A percentile compares a stretch with the other conserved stretches of the same genome.
Conservation (phyloP, 2,113 vertebrate species). For the Struthio camelus region DNA sequence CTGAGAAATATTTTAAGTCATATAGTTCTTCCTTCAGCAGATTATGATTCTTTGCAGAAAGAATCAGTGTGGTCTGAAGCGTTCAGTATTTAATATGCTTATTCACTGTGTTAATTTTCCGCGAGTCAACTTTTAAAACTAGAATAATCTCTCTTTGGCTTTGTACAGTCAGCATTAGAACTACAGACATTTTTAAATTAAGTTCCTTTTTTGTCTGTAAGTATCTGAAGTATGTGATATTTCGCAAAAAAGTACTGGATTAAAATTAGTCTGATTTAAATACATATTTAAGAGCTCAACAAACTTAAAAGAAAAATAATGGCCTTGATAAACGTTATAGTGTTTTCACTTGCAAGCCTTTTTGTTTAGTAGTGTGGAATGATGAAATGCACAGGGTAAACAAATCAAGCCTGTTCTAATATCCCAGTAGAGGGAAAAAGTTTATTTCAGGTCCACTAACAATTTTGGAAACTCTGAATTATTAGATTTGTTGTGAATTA, state of each 20-base stretch:
- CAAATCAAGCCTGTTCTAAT: conserved; percentile 3
- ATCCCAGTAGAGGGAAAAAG: not conserved
- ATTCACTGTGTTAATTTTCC: conserved; percentile 10
- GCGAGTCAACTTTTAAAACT: conserved; percentile 30
- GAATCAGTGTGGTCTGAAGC: not conserved
- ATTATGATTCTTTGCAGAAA: not conserved
- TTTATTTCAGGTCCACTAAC: conserved; percentile 1
- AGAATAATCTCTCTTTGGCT: conserved; percentile 20
- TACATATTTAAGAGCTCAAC: conserved; percentile 29
- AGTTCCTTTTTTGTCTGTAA: not conserved
- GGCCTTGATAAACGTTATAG: conserved; percentile 3
- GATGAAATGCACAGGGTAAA: not conserved
- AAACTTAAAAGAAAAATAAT: conserved; percentile 21
- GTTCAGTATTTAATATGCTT: not conserved
- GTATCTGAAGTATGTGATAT: not conserved
- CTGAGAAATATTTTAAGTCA: not conserved
- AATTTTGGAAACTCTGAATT: conserved; percentile 5
- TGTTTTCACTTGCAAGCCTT: conserved; percentile 12
- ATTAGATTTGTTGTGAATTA: conserved; percentile 21
- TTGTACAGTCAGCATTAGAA: not conserved
- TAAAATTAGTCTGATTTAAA: conserved; percentile 14
- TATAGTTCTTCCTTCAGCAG: not conserved
- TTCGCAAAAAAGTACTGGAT: not conserved
- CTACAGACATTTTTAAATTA: conserved; percentile 36
- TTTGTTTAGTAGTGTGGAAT: not conserved